Evolutionary conservation across 2,113 vertebrate species (phyloP).

Genomic region (Calonectris borealis): DNA sequence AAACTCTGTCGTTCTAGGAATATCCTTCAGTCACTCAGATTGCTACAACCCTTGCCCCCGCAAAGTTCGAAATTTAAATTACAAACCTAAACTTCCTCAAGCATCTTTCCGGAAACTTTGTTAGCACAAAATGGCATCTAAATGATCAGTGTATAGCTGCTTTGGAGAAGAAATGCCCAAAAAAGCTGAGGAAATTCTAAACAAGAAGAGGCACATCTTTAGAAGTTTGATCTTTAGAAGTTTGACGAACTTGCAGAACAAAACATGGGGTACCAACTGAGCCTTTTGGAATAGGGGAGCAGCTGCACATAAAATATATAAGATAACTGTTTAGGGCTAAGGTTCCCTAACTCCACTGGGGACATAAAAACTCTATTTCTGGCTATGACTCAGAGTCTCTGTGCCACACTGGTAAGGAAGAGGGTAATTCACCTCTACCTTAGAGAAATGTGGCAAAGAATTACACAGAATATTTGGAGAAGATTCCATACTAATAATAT

Average conservation of each 20-base stretch:
- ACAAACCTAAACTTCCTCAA: background rate
- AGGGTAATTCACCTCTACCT: background rate
- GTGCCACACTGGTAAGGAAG: background rate
- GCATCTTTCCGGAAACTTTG: background rate
- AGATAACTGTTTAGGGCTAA: background rate
- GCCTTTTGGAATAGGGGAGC: background rate
- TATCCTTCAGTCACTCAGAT: background rate
- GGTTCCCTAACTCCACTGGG: background rate
- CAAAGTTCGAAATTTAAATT: background rate
- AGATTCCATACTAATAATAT: background rate
- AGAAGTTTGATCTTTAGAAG: background rate
- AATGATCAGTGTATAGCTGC: background rate
- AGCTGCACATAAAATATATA: background rate
- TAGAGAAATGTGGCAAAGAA: background rate
- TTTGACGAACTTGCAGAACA: background rate
- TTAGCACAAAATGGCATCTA: background rate
- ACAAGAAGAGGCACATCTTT: background rate
- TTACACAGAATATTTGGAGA: background rate
- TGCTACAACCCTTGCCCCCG: background rate
- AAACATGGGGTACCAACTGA: background rate
- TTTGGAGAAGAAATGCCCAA: background rate
- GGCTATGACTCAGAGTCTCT: background rate
- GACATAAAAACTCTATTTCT: background rate
- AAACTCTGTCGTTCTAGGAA: background rate
- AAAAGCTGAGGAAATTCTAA: background rate